phyloP scores from a whole-genome alignment of 2,888 invertebrate genomes.

The Siphonodentalium dalli region DNA sequence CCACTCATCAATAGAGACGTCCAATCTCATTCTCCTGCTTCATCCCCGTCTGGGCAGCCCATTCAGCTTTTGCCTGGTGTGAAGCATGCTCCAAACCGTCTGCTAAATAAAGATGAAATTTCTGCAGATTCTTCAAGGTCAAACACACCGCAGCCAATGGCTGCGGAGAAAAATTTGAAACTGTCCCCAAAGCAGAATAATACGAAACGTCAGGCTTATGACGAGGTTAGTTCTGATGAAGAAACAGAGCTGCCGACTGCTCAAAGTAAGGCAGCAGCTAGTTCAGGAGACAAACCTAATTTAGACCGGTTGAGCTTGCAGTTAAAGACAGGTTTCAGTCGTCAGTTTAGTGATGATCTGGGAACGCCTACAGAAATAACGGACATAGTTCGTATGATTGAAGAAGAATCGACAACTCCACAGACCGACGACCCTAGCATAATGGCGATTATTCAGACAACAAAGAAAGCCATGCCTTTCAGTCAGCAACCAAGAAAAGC shows the following conservation, averaged over 20 bases:
- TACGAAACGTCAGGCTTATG: background rate
- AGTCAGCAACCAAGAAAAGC: background rate
- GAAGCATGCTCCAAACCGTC: constrained; percentile 50
- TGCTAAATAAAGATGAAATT: constrained; percentile 32
- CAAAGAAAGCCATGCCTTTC: background rate
- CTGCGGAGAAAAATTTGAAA: background rate
- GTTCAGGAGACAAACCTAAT: background rate
- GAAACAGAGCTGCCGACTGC: constrained; percentile 9
- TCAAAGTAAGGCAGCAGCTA: constrained; percentile 1
- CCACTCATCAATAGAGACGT: too few relatives aligned
- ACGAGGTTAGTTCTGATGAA: constrained; percentile 14
- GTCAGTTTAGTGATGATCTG: constrained; percentile 54
- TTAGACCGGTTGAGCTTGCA: constrained; percentile 29
- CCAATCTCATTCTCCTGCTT: constrained; percentile 24
- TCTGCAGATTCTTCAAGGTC: constrained; percentile 33
- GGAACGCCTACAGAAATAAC: constrained; percentile 54
- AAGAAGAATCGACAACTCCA: constrained; percentile 35
- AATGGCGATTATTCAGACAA: background rate
- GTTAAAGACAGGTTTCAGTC: constrained; percentile 47
- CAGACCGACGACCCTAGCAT: background rate
- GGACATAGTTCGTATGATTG: constrained; percentile 52
- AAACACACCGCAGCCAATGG: constrained; percentile 28
- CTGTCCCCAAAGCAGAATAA: background rate
- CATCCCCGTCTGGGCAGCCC: constrained; percentile 38
- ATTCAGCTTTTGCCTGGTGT: constrained; percentile 57